Percentiles rank a stretch among this genome's conserved stretches.
Evolutionary conservation across 2,113 vertebrate genomes (phyloP).

Genomic region (Camelus bactrianus): DNA sequence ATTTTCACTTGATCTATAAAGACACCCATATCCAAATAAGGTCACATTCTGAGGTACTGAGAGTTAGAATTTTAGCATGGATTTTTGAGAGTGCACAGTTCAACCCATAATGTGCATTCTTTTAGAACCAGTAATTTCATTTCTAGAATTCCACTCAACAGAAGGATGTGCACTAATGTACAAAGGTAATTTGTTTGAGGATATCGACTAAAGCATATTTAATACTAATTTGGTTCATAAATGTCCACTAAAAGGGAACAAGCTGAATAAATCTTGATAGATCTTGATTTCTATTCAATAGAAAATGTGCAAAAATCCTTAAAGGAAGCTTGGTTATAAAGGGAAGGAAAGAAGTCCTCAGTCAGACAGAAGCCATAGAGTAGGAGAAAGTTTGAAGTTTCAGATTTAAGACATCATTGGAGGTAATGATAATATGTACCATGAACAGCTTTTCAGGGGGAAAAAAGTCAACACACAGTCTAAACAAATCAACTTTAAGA

Average conservation of each 20-base stretch:
- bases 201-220: not conserved
- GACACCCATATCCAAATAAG: not conserved
- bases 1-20: not conserved
- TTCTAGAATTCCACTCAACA: not conserved
- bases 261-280: not conserved
- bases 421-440: not conserved
- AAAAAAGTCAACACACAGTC: not conserved
- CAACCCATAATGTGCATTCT: not conserved
- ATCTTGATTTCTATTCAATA: not conserved
- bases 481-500: not conserved
- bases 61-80: not conserved
- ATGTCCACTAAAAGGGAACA: not conserved
- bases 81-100: not conserved
- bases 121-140: not conserved
- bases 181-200: not conserved
- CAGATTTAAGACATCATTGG: not conserved
- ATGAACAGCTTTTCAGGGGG: not conserved
- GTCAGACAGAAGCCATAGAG: not conserved
- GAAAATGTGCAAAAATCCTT: not conserved
- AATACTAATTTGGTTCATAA: not conserved
- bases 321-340: not conserved
- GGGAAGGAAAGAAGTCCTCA: not conserved
- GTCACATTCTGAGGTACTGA: not conserved
- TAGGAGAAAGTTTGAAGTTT: not conserved
- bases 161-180: not conserved